Conservation (phyloP, 1,140 invertebrate species). For the Bombus ignitus region DNA sequence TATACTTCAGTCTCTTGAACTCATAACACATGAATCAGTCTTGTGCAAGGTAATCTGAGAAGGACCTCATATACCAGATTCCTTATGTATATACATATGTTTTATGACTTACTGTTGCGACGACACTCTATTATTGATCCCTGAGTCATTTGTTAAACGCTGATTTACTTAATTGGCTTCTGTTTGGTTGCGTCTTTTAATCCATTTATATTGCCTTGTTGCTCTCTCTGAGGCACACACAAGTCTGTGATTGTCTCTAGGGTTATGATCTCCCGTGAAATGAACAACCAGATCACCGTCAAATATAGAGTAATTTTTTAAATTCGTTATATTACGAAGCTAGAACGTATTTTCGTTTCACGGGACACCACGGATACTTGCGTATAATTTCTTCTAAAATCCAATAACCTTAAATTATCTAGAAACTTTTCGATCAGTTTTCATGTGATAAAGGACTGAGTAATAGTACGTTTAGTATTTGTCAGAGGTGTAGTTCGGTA, state of each 20-base stretch:
- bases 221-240: not conserved
- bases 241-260: not conserved
- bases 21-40: conserved; percentile 65
- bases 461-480: conserved; percentile 34
- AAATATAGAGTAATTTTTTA: not conserved
- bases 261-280: not conserved
- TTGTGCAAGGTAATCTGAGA: conserved; percentile 45
- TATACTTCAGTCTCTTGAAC: conserved; percentile 68
- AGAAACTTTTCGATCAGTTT: not conserved
- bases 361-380: not conserved
- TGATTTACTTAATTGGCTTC: not conserved
- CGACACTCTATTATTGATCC: not conserved
- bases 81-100: not conserved
- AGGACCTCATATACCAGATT: not conserved
- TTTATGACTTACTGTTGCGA: not conserved
- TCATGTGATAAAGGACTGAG: not conserved
- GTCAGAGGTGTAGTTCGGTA: too few species aligned
- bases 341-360: not conserved
- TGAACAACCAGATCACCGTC: not conserved
- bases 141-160: conserved; percentile 1
- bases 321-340: not conserved
- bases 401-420: not conserved
- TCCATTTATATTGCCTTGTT: not conserved
- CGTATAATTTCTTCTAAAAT: not conserved
- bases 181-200: not conserved